Percentiles rank a stretch among this genome's conserved stretches.
These are phyloP conservation scores for Griposia aprilina DNA, from an alignment of 2,888 invertebrate genomes.

Conservation along the genomic window DNA sequence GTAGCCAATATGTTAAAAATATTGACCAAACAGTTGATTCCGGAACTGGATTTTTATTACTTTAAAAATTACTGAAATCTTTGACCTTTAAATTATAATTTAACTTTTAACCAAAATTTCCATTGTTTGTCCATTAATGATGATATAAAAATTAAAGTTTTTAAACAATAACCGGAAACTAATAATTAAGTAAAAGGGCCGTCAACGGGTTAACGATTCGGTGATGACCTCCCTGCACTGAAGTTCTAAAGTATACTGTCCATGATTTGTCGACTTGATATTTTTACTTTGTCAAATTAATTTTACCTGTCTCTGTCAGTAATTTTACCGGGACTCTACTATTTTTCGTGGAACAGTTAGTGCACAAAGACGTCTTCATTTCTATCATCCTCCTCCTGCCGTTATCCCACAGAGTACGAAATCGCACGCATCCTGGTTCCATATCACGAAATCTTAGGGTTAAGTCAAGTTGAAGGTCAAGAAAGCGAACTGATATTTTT, in stretches of 20 bases:
- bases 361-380: background rate
- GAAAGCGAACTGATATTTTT: no score
- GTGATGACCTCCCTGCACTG: background rate
- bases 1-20: background rate
- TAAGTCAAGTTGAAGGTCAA: no score
- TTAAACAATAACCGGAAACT: background rate
- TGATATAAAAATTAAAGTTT: background rate
- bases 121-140: slow-evolving; percentile 10
- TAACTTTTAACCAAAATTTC: background rate
- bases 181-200: slow-evolving; percentile 15
- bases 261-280: background rate
- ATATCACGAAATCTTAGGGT: no score
- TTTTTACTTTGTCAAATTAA: background rate
- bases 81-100: slow-evolving; percentile 9
- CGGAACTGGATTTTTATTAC: background rate
- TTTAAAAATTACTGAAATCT: background rate
- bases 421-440: background rate
- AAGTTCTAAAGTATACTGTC: background rate
- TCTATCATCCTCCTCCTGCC: background rate
- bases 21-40: background rate
- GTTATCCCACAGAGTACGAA: no score
- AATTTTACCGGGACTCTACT: background rate
- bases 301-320: background rate
- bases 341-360: background rate
- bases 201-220: background rate